Base-by-base conservation (phyloP, 1,140 invertebrate species). In the Drosophila simulans region DNA sequence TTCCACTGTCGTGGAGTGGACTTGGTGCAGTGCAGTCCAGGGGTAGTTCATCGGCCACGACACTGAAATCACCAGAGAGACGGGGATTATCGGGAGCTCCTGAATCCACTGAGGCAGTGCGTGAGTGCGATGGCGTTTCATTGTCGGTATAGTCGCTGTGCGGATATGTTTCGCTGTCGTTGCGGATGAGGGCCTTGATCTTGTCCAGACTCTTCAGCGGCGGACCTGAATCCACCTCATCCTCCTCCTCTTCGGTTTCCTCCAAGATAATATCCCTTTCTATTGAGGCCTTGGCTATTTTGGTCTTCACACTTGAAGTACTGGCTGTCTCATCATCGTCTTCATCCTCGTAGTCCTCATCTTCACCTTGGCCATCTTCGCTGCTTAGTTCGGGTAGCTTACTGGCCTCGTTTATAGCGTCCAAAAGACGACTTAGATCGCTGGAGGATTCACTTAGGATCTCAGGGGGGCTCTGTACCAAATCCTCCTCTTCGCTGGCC, bases 151-250 rank as follows among this genome's bases (percentile, higher is more conserved):
- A 88, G 10, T 88, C 84, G 53, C 84, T 89, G 4, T 88, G 85
- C 3, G 84, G 84, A 89, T 88, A 88, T 0, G 84, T 89, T 22
- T 88, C 84, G 20, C 84, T 88, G n/a, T 88, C 84, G 40, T 89
- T 88, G 4, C 84, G 80, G 5, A 88, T 88, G 13, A 88, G 55
- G 1, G 84, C 84, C 40, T 88, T 88, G 53, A 88, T 88, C 76
- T 89, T 88, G 40, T 80, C 84, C 12, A 88, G 39, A 37, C 84
- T 88, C 2, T 72, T 57, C 2, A 53, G 39, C 0, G 49, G 17
- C 3, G 49, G 49, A 2, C 11, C 45, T 0, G 5, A n/a, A 15
- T 60, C 31, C 4, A 43, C 40, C 15, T 69, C 60, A 7, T 56
- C 49, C 3, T 77, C 39, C 8, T 48, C 80, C 4, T 66, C 57